Base-by-base conservation (phyloP, 1,140 invertebrate genomes). In the Camponotus floridanus region DNA sequence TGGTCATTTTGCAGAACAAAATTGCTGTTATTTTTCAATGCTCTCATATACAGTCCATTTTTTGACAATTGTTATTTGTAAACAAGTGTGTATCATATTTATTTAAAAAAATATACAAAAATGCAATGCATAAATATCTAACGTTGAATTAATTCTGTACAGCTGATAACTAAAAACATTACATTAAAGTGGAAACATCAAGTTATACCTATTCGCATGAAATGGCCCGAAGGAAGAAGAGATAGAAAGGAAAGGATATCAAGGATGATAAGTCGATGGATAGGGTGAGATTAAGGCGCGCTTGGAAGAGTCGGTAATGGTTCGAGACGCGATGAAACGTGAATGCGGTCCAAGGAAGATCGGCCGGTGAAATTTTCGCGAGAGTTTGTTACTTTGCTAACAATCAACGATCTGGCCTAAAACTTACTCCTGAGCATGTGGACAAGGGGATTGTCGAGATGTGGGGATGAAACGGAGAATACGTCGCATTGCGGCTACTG, bases 401-500 rank as follows among this genome's bases (percentile, higher is more conserved):
- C 90, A 91, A 86, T 85, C 81, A 62, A 80, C 87, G 80, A 87
- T 42, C 88, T 81, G 57, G 70, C 80, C 90, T 84, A 89, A 91
- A 91, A 91, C 88, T 90, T 90, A 70, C 85, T 73, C 45, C 78
- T 85, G 64, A 45, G 21, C 48, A 64, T 81, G 70, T 62, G 86
- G 36, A 4, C 57, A 65, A 36, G 4, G 6, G 74, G 33, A 51
- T 68, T n/a, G 78, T 64, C 65, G 11, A 21, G 55, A 31, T 6
- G 78, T 33, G 59, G 42, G 67, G 59, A 76, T 48, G 76, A 26
- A 85, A 55, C 55, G 55, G 70, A 68, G 70, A 78, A 62, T 81
- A 91, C 90, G 90, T 91, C 90, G 90, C 90, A 91, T 87, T 91
- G 90, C 90, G 90, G 90, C 85, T 87, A 89, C 90, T 61, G 73